Base-by-base conservation (phyloP, 1,140 invertebrate species). In the Drosophila sucinea region DNA sequence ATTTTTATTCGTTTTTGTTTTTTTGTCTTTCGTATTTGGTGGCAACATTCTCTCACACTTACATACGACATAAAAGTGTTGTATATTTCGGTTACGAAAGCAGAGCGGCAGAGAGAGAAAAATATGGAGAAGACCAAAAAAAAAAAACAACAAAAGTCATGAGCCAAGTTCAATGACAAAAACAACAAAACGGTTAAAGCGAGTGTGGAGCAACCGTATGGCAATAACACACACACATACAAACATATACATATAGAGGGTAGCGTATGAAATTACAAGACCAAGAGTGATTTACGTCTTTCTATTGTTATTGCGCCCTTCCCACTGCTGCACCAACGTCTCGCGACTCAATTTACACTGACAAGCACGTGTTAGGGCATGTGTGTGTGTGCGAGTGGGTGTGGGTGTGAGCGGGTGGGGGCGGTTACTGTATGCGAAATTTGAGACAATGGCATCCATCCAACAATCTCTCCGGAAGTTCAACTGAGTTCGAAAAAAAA, bases 241-340 rank as follows among this genome's bases (percentile, higher is more conserved):
- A 38, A 10, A 47, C 38, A 67, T 17, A 56, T 0, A 58, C 54
- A 51, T 54, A 60, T 5, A 27, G 2, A 56, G 35, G 35, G 56
- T 8, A 11, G 86, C 56, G 70, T 71, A 87, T 87, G 84, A 76
- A 87, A 87, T 87, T 83, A 87, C 79, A 83, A 82, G 71, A 71
- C 56, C 61, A 69, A 73, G 44, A 51, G 82, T 72, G 82, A 86
- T 83, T 87, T 87, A 77, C 83, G 81, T 79, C 38, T 79, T 65
- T 51, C 69, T 62, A 87, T 87, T 87, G 83, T 86, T 76, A 35
- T 17, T 41, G 1, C 27, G n/a, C 11, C 35, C 23, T 23, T 17
- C 7, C 29, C 29, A 3, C 54, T 56, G 54, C 30, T 5, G 0
- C 29, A 25, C 23, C 11, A 11, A 30, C 8, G 29, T 56, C 17